Percentiles rank a stretch among this genome's conserved stretches.
phyloP scores from a whole-genome alignment of 1,140 invertebrate genomes.

The Anastrepha ludens region DNA sequence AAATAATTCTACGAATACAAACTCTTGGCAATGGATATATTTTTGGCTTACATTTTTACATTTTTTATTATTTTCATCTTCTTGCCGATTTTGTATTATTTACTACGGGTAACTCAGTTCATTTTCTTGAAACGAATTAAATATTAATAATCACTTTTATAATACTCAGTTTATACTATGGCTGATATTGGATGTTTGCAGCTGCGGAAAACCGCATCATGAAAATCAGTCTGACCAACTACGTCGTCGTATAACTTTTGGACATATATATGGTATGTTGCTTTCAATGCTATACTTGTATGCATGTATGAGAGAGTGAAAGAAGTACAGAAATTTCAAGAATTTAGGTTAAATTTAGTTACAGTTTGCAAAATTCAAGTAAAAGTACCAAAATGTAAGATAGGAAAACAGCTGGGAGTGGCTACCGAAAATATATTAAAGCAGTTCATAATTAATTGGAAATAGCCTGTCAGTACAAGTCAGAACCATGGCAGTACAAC shows the following conservation, averaged over 20 bases:
- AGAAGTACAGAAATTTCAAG: no score
- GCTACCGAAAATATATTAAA: no score
- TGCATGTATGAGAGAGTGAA: no score
- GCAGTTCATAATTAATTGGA: no score
- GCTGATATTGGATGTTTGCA: constrained; percentile 58
- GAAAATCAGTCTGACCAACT: neutral
- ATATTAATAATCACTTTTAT: constrained; percentile 2
- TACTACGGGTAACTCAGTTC: constrained; percentile 61
- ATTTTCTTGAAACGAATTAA: neutral
- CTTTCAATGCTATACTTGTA: no score
- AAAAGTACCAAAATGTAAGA: no score
- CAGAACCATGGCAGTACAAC: no score
- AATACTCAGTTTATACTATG: constrained; percentile 61
- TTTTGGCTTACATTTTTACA: constrained; percentile 60
- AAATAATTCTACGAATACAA: neutral
- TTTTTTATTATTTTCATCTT: constrained; percentile 63
- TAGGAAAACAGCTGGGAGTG: no score
- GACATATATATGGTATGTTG: constrained; percentile 40
- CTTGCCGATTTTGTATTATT: constrained; percentile 62
- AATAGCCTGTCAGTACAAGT: no score
- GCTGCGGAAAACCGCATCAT: neutral
- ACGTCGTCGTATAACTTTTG: constrained; percentile 43
- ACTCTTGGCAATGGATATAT: constrained; percentile 60
- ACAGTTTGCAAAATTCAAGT: no score
- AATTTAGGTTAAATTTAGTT: no score